phyloP scores from a whole-genome alignment of 2,113 vertebrate species.

The Phrynosoma blainvillii region DNA sequence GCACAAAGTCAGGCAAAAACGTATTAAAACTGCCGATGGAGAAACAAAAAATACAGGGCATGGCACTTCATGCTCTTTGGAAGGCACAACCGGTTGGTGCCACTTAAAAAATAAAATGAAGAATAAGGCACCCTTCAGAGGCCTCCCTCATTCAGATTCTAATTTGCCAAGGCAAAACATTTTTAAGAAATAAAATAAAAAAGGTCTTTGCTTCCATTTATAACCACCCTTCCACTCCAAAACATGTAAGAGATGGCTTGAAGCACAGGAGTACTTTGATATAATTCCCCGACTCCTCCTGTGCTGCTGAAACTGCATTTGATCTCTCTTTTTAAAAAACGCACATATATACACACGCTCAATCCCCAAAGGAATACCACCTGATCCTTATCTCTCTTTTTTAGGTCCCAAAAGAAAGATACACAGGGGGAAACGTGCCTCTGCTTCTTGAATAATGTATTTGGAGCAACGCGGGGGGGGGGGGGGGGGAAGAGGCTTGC shows the following conservation, averaged over 20 bases:
- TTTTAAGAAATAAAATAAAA: not conserved
- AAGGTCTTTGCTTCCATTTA: not conserved
- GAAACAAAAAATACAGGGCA: not conserved
- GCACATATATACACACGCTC: not conserved
- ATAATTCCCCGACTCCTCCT: not conserved
- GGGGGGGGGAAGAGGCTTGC: accelerated
- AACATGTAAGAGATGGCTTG: not conserved
- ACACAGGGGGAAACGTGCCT: not conserved
- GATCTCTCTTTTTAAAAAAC: not conserved
- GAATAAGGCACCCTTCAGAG: not conserved
- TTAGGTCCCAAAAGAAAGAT: not conserved
- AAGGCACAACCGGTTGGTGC: not conserved
- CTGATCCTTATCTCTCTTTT: not conserved
- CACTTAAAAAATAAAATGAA: not conserved
- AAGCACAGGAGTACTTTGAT: not conserved
- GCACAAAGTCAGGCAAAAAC: not conserved
- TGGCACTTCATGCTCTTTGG: not conserved
- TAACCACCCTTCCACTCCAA: not conserved
- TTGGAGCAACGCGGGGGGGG: too few species aligned
- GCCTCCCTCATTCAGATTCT: not conserved
- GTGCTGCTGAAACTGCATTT: not conserved
- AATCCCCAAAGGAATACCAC: not conserved
- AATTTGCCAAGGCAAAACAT: not conserved
- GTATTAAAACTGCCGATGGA: not conserved
- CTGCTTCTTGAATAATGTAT: not conserved